A percentile compares a stretch with the other conserved stretches of the same genome.
Conservation (phyloP, 2,113 vertebrate genomes). For the Bothrops jararaca region DNA sequence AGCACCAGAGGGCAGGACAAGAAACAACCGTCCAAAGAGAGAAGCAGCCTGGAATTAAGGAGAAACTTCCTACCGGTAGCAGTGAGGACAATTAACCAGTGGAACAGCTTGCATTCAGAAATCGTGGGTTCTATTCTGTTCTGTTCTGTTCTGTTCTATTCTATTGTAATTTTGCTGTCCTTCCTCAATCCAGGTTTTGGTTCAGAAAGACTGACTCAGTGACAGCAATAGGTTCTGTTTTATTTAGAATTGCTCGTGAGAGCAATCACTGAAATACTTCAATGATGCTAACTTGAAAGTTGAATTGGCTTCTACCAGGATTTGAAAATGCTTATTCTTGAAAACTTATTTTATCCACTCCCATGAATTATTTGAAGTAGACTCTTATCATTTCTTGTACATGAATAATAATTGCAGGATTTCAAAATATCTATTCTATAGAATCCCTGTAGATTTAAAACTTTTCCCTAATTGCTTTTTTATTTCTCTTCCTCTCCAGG, state of each 20-base stretch:
- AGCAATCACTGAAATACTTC: background rate
- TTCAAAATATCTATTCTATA: background rate
- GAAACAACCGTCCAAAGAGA: too few species aligned
- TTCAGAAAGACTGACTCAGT: background rate
- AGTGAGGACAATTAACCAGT: too few species aligned
- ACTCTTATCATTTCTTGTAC: background rate
- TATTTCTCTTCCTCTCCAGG: constrained; percentile 43
- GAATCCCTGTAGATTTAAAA: background rate
- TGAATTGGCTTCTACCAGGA: background rate
- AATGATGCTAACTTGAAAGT: background rate
- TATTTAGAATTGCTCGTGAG: background rate
- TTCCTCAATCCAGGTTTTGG: background rate
- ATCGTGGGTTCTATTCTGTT: too few species aligned
- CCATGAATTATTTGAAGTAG: background rate
- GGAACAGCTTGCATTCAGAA: too few species aligned
- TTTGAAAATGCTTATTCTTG: background rate
- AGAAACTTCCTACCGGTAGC: too few species aligned
- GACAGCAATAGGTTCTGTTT: background rate
- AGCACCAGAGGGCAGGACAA: too few species aligned
- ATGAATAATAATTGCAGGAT: background rate
- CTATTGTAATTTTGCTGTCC: background rate
- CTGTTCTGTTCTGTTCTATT: too few species aligned
- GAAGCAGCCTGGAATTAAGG: too few species aligned
- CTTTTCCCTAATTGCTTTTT: constrained; percentile 27
- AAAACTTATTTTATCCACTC: too few species aligned